Conservation (phyloP, 1,140 invertebrate species). For the Pogonognathellus flavescens region DNA sequence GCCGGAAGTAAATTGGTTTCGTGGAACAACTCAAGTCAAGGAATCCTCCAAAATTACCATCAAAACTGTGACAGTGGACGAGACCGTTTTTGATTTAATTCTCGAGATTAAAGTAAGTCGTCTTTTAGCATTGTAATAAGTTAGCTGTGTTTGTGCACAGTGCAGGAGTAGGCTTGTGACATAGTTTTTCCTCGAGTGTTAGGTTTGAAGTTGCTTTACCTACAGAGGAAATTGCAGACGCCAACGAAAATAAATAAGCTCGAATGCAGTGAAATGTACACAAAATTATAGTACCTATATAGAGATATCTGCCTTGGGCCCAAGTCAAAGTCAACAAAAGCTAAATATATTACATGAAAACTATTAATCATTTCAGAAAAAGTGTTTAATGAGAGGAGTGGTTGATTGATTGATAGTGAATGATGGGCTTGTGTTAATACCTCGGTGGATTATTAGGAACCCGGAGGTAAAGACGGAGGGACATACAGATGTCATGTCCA, state of each 20-base stretch:
- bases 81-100: conserved; percentile 90
- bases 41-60: conserved; percentile 90
- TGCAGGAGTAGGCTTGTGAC: not conserved
- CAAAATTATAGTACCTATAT: not conserved
- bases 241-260: not conserved
- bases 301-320: not conserved
- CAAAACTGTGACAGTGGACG: conserved; percentile 80
- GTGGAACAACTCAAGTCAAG: conserved; percentile 86
- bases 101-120: conserved; percentile 85
- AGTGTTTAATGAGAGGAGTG: conserved; percentile 44
- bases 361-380: conserved; percentile 24
- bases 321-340: conserved; percentile 37
- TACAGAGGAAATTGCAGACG: not conserved
- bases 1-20: conserved; percentile 90
- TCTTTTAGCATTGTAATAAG: not conserved
- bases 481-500: conserved; percentile 97
- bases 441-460: conserved; percentile 80
- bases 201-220: too few relatives aligned
- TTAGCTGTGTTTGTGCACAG: not conserved
- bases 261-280: not conserved
- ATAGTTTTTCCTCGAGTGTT: not conserved
- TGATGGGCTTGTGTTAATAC: conserved; percentile 58
- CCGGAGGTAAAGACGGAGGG: conserved; percentile 92
- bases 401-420: conserved; percentile 41
- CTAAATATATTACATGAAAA: not conserved